Base-by-base conservation (phyloP, 2,888 invertebrate species). In the Patella depressa region DNA sequence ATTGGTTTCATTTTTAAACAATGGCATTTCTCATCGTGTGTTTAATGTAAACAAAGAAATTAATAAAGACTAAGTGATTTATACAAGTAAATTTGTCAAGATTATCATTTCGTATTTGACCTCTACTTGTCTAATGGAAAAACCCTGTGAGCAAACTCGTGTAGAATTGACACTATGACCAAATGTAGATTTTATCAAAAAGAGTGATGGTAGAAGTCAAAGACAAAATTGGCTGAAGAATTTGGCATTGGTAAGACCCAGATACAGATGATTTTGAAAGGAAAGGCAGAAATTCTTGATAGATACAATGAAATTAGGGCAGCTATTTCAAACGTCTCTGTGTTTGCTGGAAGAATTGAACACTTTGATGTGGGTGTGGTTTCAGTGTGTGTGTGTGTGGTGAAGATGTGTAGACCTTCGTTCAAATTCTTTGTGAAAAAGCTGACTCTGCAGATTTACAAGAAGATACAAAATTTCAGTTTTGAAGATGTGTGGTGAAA, bases 221-320 rank as follows among this genome's bases (percentile, higher is more conserved):
- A 73, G 80, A 53, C 73, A 78, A 24, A 24, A 72, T 71, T 80
- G 4, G 78, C 78, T 3, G 45, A 59, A 12, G 70, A 73, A 17
- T 77, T 80, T 75, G 73, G 76, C 17, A 76, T 80, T 9, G 76
- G 78, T 15, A 76, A 76, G 24, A 75, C 78, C 12, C 75, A 78
- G 12, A 73, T 78, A 57, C 65, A 65, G 19, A 57, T 53, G 15
- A 79, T 80, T 59, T 59, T 80, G 11, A 78, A 75, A 15, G 69
- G 73, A 17, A 77, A 76, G 54, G 73, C 78, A 12, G 71, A 78
- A 45, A 75, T 77, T 55, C 19, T 78, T 17, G 75, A 79, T 3
- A n/a, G 19, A 71, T 78, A 73, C 29, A 53, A 73, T 3, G 29
- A 29, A 29, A 3, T 29, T 29, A 29, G 29, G 29, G 2, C 29